Conservation (phyloP, 1,140 invertebrate species). For the Anagrus nilaparvatae region DNA sequence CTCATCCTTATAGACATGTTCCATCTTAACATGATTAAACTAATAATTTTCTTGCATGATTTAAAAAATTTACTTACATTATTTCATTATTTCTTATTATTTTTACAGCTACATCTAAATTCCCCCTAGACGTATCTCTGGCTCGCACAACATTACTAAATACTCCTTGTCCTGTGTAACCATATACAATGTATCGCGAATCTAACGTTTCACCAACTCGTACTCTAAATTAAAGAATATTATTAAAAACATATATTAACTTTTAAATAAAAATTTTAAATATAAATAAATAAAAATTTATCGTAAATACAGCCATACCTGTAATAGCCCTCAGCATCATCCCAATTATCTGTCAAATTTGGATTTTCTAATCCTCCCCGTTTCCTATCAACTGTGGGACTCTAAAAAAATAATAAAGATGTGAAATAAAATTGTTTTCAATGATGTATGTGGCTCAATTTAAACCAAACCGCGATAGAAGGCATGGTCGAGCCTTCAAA, state of each 20-base stretch:
- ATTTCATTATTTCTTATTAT: slow-evolving; percentile 99
- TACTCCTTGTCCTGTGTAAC: slow-evolving; percentile 97
- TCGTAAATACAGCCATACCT: slow-evolving; percentile 24
- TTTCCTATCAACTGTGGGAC: slow-evolving; percentile 57
- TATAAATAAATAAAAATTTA: too few species aligned
- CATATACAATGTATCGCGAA: slow-evolving; percentile 87
- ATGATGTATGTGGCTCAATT: too few species aligned
- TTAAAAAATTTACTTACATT: slow-evolving; percentile 75
- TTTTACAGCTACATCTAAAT: slow-evolving; percentile 94
- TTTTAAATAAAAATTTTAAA: slow-evolving; percentile 6
- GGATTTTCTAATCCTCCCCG: slow-evolving; percentile 61
- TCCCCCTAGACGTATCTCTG: slow-evolving; percentile 74
- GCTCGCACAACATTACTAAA: slow-evolving; percentile 97
- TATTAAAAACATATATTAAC: slow-evolving; percentile 4
- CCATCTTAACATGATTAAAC: too few species aligned
- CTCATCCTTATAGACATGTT: background rate
- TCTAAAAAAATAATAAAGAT: slow-evolving; percentile 54
- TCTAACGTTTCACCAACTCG: slow-evolving; percentile 92
- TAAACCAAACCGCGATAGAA: too few species aligned
- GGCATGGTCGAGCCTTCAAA: too few species aligned
- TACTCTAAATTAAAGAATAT: slow-evolving; percentile 61
- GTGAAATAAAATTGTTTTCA: too few species aligned
- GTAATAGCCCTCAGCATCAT: slow-evolving; percentile 97
- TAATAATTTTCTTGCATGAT: too few species aligned
- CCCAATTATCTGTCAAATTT: slow-evolving; percentile 96